A percentile compares a stretch with the other conserved stretches of the same genome.
phyloP scores from a whole-genome alignment of 2,888 invertebrate species.

The Dusona sp. region DNA sequence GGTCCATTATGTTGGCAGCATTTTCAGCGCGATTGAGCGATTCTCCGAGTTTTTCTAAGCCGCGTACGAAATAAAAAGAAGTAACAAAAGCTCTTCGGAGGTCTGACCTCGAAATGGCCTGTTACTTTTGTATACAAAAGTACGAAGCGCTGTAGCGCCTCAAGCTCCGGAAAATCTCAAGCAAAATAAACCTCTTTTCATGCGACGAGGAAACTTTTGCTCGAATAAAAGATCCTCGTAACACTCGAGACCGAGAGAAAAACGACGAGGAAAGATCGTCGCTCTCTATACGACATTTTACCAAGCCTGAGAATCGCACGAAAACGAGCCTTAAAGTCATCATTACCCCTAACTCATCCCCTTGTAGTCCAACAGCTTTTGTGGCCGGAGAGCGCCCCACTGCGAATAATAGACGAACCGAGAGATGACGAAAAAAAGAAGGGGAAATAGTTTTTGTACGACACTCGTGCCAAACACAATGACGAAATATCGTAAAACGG shows the following conservation, averaged over 20 bases:
- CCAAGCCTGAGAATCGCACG: not conserved
- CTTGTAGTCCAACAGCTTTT: not conserved
- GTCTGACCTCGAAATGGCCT: constrained; percentile 1
- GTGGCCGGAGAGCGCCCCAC: not conserved
- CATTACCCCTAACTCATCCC: not conserved
- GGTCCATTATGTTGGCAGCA: constrained; percentile 6
- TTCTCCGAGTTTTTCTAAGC: not conserved
- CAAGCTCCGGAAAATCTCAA: constrained; percentile 33
- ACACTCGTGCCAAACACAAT: constrained; percentile 46
- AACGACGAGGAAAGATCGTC: not conserved
- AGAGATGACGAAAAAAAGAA: constrained; percentile 27
- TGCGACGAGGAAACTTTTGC: not conserved
- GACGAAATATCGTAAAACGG: constrained; percentile 29
- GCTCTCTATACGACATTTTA: not conserved
- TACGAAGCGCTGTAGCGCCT: not conserved
- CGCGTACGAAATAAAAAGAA: not conserved
- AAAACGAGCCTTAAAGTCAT: constrained; percentile 10
- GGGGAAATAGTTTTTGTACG: constrained; percentile 53
- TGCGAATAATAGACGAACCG: not conserved
- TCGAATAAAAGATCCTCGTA: constrained; percentile 27
- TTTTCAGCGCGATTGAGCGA: not conserved
- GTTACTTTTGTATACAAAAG: not conserved
- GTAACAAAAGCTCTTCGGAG: constrained; percentile 2
- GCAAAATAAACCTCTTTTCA: constrained; percentile 23
- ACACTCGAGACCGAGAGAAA: constrained; percentile 3